These are phyloP conservation scores for Pipra filicauda DNA, from an alignment of 2,113 vertebrate genomes.

Conservation along the genomic window DNA sequence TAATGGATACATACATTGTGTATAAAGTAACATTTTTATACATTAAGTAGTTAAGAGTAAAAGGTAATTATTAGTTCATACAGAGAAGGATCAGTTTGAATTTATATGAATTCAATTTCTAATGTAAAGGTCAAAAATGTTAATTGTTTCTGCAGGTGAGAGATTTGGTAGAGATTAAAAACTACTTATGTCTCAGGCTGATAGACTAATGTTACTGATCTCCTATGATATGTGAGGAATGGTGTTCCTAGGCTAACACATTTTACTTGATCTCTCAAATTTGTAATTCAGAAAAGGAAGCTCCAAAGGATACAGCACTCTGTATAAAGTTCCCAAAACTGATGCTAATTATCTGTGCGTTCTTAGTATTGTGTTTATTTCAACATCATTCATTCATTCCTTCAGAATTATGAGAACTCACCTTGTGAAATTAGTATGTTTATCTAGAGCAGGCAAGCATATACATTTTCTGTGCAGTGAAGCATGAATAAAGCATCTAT, in stretches of 20 bases:
- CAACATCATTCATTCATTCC: not conserved
- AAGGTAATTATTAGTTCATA: not conserved
- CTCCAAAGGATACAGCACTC: not conserved
- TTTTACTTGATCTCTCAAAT: not conserved
- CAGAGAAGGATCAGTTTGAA: not conserved
- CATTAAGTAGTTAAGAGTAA: not conserved
- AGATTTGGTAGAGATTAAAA: not conserved
- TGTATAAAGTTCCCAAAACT: not conserved
- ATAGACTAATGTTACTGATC: not conserved
- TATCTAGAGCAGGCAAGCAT: not conserved
- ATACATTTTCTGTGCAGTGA: not conserved
- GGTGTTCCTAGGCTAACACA: not conserved
- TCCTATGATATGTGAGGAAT: not conserved
- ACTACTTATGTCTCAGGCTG: not conserved
- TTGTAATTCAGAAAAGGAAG: not conserved
- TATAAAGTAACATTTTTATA: not conserved
- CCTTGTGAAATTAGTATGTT: not conserved
- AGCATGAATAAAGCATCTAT: not conserved
- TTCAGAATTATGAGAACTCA: not conserved
- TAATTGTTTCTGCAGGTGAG: not conserved
- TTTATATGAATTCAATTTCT: not conserved
- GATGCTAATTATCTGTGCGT: not conserved
- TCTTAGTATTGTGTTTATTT: not conserved
- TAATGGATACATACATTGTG: not conserved
- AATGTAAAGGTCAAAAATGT: not conserved